Conservation (phyloP, 2,113 vertebrate genomes). For the Megaleporinus macrocephalus region DNA sequence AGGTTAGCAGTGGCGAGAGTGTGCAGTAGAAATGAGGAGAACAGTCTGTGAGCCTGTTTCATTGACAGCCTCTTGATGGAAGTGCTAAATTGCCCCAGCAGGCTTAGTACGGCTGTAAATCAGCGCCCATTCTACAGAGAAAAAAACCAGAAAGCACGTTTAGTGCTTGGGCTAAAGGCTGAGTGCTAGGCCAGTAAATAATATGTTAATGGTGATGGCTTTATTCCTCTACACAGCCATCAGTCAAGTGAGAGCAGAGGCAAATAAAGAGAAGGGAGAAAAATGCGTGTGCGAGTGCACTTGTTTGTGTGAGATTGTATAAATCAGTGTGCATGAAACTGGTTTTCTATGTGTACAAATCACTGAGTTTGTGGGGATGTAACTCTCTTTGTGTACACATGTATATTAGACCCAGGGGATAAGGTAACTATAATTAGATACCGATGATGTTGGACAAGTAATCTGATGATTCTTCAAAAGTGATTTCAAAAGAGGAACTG, state of each 20-base stretch:
- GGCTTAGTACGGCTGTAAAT: conserved; percentile 12
- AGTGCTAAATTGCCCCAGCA: conserved; percentile 26
- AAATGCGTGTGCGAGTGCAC: not conserved
- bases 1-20: conserved; percentile 4
- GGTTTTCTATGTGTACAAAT: conserved; percentile 16
- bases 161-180: conserved; percentile 19
- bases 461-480: no score
- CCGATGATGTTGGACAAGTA: no score
- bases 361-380: conserved; percentile 7
- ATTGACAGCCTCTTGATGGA: conserved; percentile 34
- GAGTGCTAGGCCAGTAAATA: conserved; percentile 28
- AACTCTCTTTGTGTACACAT: not conserved
- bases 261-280: not conserved
- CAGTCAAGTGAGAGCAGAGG: conserved; percentile 2
- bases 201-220: conserved; percentile 32
- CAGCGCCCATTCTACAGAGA: not conserved
- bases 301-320: not conserved
- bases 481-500: not conserved
- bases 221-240: conserved; percentile 18
- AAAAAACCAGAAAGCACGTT: conserved; percentile 14
- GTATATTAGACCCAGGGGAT: not conserved
- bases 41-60: conserved; percentile 16
- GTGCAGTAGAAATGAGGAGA: not conserved
- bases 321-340: not conserved
- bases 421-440: no score